Base-by-base conservation (phyloP, 2,797 vertebrate genomes). In the Pachyuromys duprasi region DNA sequence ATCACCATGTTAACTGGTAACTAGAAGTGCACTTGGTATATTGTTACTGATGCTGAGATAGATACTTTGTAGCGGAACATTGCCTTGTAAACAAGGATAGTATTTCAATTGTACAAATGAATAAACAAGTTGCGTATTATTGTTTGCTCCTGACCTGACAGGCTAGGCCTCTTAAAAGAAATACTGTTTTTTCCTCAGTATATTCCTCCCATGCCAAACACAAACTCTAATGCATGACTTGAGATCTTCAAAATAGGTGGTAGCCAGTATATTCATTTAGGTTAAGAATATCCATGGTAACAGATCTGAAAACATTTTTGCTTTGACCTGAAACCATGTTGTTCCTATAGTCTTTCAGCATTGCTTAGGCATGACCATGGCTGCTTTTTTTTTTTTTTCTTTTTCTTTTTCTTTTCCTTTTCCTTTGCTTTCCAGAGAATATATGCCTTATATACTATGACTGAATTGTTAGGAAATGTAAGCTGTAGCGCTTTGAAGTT, bases 1-100 rank as follows among this genome's bases (percentile, higher is more conserved):
- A 96, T 97, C 74, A 97, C 93, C 95, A 79, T 96, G 91, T 95
- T 98, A 95, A 91, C 91, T 98, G 98, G 97, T 98, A 97, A 96
- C 81, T 97, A 96, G 78, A 93, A 97, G 92, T 96, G 91, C 96
- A 90, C 98, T 96, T 98, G 95, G 55, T 98, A 88, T 98, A 92
- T 96, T 97, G 96, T 97, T 97, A 96, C 87, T 97, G 74, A 93
- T 98, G 98, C 95, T 98, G 96, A 98, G 98, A 97, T 98, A 98
- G 98, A 97, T 98, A 98, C 97, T 95, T 95, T 94, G 90, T 96
- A 95, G 96, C 92, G 89, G 97, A 98, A 96, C 53, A 53, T 97
- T 97, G 97, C 88, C 96, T 98, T 98, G 88, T 42, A 93, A 97
- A 95, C 81, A 96, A 94, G 97, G 89, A 87, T 97, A 94, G 91